A percentile compares a stretch with the other conserved stretches of the same genome.
Evolutionary conservation across 2,888 invertebrate genomes (phyloP).

Genomic region (Carpatolechia fugitivella): DNA sequence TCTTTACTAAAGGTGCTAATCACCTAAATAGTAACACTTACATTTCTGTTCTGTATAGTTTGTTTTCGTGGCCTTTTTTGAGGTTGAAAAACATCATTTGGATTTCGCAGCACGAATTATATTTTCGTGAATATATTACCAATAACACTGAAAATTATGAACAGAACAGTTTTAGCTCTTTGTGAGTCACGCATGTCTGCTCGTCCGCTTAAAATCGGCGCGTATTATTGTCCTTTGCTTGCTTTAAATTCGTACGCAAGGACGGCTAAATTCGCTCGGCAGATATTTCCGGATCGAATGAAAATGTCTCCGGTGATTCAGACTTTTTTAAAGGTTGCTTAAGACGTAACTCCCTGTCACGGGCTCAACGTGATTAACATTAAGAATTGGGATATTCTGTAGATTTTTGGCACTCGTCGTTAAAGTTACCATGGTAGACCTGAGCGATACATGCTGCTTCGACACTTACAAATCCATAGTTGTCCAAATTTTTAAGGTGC

Average conservation of each 20-base stretch:
- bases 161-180: constrained; percentile 23
- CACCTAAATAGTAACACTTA: constrained; percentile 45
- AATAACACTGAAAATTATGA: constrained; percentile 17
- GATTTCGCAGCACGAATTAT: background rate
- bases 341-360: constrained; percentile 64
- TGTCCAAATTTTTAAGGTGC: constrained; percentile 20
- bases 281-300: constrained; percentile 72
- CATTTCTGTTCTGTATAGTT: constrained; percentile 24
- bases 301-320: constrained; percentile 71
- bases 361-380: constrained; percentile 54
- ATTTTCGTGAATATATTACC: constrained; percentile 15
- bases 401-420: constrained; percentile 53
- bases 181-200: constrained; percentile 47
- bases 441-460: constrained; percentile 30
- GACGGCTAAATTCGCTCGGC: constrained; percentile 66
- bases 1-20: constrained; percentile 68
- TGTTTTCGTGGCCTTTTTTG: constrained; percentile 14
- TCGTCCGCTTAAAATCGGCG: constrained; percentile 37
- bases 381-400: constrained; percentile 56
- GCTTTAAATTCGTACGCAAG: constrained; percentile 66
- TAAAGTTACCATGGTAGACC: constrained; percentile 38
- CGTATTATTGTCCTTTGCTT: constrained; percentile 65
- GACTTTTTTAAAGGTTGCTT: constrained; percentile 55
- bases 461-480: constrained; percentile 15
- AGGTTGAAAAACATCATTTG: constrained; percentile 18